Evolutionary conservation across 1,140 invertebrate genomes (phyloP).

Genomic region (Leguminivora glycinivorella): DNA sequence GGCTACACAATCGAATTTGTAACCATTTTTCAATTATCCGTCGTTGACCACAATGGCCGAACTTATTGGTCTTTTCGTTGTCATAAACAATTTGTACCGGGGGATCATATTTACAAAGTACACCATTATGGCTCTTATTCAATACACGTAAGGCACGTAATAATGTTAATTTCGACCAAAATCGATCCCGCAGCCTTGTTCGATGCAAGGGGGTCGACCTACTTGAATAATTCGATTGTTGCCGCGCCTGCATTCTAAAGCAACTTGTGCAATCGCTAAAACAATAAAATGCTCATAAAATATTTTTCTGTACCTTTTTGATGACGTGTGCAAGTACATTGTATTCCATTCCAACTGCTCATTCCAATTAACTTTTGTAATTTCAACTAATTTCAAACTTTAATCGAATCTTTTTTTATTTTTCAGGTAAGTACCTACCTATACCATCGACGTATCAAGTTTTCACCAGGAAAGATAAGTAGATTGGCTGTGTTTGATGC

Average conservation of each 20-base stretch:
- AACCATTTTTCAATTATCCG: conserved; percentile 70
- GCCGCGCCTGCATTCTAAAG: conserved; percentile 43
- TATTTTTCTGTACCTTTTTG: conserved; percentile 35
- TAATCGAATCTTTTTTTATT: conserved; percentile 45
- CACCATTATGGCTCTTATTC: conserved; percentile 34
- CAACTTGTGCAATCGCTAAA: conserved; percentile 44
- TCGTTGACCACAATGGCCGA: conserved; percentile 67
- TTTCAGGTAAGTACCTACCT: conserved; percentile 66
- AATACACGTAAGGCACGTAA: conserved; percentile 31
- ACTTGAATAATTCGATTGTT: conserved; percentile 54
- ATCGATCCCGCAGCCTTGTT: conserved; percentile 44
- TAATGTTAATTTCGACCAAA: conserved; percentile 33
- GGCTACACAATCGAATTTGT: conserved; percentile 65
- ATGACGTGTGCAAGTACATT: conserved; percentile 28
- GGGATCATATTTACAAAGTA: conserved; percentile 31
- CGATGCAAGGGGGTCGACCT: conserved; percentile 46
- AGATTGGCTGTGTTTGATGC: conserved; percentile 7
- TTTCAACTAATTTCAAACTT: conserved; percentile 10
- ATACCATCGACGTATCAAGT: conserved; percentile 27
- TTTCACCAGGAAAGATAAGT: conserved; percentile 34
- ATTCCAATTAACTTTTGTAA: conserved; percentile 5
- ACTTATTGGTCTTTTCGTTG: conserved; percentile 61
- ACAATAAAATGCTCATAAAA: conserved; percentile 46
- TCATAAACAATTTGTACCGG: conserved; percentile 58
- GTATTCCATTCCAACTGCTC: conserved; percentile 26